Evolutionary conservation across 2,797 vertebrate genomes (phyloP), one percentile per base, ranked within the genome.

Genomic region (Pseudocheirus occidentalis): DNA sequence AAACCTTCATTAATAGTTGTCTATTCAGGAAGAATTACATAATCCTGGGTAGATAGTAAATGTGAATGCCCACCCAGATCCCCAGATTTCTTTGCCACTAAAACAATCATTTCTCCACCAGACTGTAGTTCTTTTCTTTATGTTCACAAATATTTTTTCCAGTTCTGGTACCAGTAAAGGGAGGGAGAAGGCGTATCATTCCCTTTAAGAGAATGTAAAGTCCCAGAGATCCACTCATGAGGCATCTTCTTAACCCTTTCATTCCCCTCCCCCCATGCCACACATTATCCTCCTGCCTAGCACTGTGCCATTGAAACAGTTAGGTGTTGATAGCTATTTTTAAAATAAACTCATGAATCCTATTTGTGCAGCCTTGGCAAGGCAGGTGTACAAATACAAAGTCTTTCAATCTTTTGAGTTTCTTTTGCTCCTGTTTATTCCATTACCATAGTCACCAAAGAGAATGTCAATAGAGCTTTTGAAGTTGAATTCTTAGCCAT

Each of bases 381-480:
- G 73, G 40, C 2, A 28, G 40, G 73, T 87, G 24, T 87, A 27
- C 46, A 46, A 87, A 87, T 87, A 50, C 46, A 50, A 81, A 50
- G 40, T 52, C 59, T 57, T 55, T 93, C n/a, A 27, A 91, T 93
- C 66, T 93, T 92, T 58, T 40, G 91, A 87, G 52, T 81, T 59
- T 94, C 95, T 73, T 18, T 46, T 58, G 95, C n/a, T 90, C 95
- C 21, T 58, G 34, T 93, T 94, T 95, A 90, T 93, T 89, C 94
- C 58, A 87, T n/a, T 62, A 90, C 31, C 28, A 91, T 4, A 92
- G 52, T 54, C 0, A 4, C 40, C 55, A 58, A 95, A 0, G 46
- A 52, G 92, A 96, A 59, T 2, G 14, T 29, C 56, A 95, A 5
- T 28, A 92, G 27, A 28, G 34, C 1, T 0, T 73, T 57, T 92